A percentile compares a stretch with the other conserved stretches of the same genome.
Evolutionary conservation across 1,140 invertebrate genomes (phyloP).

Genomic region (Chrysomallon squamiferum): DNA sequence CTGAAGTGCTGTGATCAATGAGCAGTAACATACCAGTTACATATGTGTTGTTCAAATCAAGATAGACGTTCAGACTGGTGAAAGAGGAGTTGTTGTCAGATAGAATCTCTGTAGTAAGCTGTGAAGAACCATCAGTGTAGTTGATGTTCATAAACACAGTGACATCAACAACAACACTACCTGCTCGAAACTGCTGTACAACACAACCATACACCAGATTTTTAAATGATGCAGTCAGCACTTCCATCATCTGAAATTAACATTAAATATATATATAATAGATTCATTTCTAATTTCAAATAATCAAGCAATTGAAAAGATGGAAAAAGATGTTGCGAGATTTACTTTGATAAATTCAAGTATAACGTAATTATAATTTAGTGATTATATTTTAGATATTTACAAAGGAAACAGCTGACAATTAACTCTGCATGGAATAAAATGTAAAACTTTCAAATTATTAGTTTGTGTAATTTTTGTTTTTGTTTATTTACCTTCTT

Average conservation of each 20-base stretch:
- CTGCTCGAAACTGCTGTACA: slow-evolving; percentile 6
- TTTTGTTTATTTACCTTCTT: too few species aligned
- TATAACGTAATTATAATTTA: not conserved
- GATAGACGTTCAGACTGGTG: not conserved
- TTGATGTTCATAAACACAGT: slow-evolving; percentile 10
- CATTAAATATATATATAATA: not conserved
- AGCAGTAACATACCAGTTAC: slow-evolving; percentile 24
- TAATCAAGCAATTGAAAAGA: too few species aligned
- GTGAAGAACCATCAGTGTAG: not conserved
- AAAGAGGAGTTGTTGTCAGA: not conserved
- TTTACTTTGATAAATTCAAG: not conserved
- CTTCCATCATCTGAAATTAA: not conserved
- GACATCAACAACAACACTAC: slow-evolving; percentile 14
- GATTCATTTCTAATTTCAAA: not conserved
- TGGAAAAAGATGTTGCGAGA: not conserved
- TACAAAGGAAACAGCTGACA: too few species aligned
- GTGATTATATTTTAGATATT: not conserved
- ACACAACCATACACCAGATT: slow-evolving; percentile 6
- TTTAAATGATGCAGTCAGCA: not conserved
- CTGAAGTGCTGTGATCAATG: not conserved
- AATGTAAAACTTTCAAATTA: too few species aligned
- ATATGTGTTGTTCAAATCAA: not conserved
- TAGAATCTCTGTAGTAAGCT: not conserved
- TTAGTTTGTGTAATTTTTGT: too few species aligned
- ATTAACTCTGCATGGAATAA: too few species aligned